Evolutionary conservation across 2,888 invertebrate genomes (phyloP), one percentile per base, ranked within the genome.

Genomic region (Schrankia costaestrigalis): DNA sequence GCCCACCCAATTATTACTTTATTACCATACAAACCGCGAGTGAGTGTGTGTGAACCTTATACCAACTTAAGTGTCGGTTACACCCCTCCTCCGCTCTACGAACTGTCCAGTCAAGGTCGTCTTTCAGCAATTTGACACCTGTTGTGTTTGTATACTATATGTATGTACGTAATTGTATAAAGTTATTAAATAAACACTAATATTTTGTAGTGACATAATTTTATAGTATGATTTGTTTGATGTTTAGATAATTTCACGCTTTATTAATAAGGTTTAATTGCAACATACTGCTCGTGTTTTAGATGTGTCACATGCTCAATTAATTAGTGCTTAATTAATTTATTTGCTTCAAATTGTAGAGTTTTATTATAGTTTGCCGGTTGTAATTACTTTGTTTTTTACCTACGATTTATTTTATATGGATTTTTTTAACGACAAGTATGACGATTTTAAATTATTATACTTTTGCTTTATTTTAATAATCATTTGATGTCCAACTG

Each of bases 111-210:
- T 60, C 76, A 80, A 82, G 81, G 82, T 77, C 81, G 71, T 67
- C 73, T 45, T 63, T 64, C 62, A 66, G 71, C 69, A 71, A 69
- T 67, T 78, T 71, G 78, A 78, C 81, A 83, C 81, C 79, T 83
- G 83, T 84, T 83, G 73, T 75, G 63, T 75, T 69, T 71, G 63
- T 69, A 68, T 69, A 71, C 61, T 74, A 70, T 65, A 73, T 62
- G 78, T 80, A 79, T 63, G 73, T 78, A 55, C 29, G 29, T 15
- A 65, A 63, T 58, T 59, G 58, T 52, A 47, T 64, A 58, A 53
- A 58, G 45, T 35, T 29, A 39, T 44, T 39, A 43, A 29, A 25
- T 55, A 49, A 49, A 46, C 37, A 46, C 34, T 52, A 49, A 41
- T 45, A 41, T 46, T 43, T 41, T 52, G 26, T 35, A n/a, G 11